Conservation (phyloP, 1,140 invertebrate species). For the Protaetia brevitarsis region DNA sequence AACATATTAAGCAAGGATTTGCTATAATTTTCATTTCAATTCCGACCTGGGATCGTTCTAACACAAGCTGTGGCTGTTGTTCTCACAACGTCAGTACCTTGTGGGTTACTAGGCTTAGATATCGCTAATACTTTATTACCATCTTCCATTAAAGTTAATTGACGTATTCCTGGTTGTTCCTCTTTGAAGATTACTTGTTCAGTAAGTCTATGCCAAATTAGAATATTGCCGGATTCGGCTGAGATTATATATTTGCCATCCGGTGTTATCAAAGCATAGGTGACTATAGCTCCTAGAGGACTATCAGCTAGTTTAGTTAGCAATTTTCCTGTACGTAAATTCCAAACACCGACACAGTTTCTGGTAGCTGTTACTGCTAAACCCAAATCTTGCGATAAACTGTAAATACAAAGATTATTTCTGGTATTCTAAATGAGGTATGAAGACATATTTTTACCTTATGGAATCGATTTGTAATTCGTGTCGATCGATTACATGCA, state of each 20-base stretch:
- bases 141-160: constrained; percentile 80
- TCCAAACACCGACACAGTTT: constrained; percentile 93
- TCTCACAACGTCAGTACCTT: constrained; percentile 57
- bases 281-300: constrained; percentile 91
- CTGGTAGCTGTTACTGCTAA: constrained; percentile 86
- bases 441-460: too few species aligned
- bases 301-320: constrained; percentile 85
- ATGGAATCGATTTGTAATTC: constrained; percentile 94
- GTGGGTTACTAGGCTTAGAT: constrained; percentile 64
- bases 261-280: constrained; percentile 83
- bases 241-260: constrained; percentile 71
- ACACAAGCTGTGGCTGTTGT: constrained; percentile 64
- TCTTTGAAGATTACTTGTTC: constrained; percentile 81
- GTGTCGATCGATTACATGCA: constrained; percentile 92
- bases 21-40: constrained; percentile 31
- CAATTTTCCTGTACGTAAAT: constrained; percentile 80
- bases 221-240: constrained; percentile 86
- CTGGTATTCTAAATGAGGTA: too few species aligned
- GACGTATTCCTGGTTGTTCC: constrained; percentile 80
- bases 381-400: constrained; percentile 68
- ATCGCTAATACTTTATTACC: constrained; percentile 81
- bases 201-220: constrained; percentile 88
- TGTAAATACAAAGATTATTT: too few species aligned
- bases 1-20: too few species aligned
- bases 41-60: constrained; percentile 71